Evolutionary conservation across 2,888 invertebrate species (phyloP), one percentile per base, ranked within the genome.

Genomic region (Dynastes grantii): DNA sequence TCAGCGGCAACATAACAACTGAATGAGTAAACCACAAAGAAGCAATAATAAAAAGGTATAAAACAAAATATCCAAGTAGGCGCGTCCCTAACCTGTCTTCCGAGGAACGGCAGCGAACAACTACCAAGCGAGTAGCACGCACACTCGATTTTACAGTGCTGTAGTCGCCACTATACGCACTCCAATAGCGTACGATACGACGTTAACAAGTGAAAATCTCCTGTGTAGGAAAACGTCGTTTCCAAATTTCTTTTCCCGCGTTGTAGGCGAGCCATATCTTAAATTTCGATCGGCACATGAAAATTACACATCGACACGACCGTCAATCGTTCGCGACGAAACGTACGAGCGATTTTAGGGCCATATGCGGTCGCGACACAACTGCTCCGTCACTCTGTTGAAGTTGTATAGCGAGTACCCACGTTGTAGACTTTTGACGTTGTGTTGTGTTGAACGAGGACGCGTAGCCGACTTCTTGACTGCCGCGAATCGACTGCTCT

Each of bases 291-390:
- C 58, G 16, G 22, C 58, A 61, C 73, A 61, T 27, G 29, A 45
- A 75, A 61, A 61, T 61, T 76, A 80, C 70, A 77, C 81, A 81
- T 81, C 77, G 68, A 64, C 77, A 79, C 78, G 76, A 80, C 71
- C 76, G 81, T 81, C 82, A 82, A 79, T 81, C 80, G 79, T 80
- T 80, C 76, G 75, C 76, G 77, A 80, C 79, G 78, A 83, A 85
- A 84, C 84, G 82, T 84, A 85, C 85, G 80, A 79, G 82, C 81
- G 81, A 83, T 85, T 82, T 82, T 83, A 83, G 81, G 84, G 84
- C 85, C 85, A 85, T 85, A 85, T 86, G 85, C 85, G 73, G 58
- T 61, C 58, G 71, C 53, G 81, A 79, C 79, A 80, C 79, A 76
- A 22, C 76, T 78, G 76, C 79, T 78, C 78, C 51, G 71, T 64